Base-by-base conservation (phyloP, 2,113 vertebrate species). In the Donacobius atricapilla region DNA sequence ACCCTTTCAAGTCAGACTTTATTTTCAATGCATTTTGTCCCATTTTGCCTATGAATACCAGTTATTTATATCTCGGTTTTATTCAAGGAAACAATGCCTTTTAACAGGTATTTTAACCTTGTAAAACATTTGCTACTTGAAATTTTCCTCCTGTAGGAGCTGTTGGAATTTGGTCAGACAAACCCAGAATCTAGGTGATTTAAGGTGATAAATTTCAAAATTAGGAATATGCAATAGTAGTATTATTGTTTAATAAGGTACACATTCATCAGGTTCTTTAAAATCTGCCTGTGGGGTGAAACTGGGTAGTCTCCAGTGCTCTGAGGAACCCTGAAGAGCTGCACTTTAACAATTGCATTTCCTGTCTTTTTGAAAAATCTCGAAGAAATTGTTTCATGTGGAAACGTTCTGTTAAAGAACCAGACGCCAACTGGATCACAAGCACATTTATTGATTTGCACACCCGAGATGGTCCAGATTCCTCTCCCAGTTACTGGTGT, bases 321-420 rank as follows among this genome's bases (percentile, higher is more conserved):
- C 40, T 35, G 60, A 69, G 25, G 33, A 72, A 56, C 23, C 22
- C 64, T 50, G 25, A 81, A 87, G 58, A 72, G 22, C 1, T 85
- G 40, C 27, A 47, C 25, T 90, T 88, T 45, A 42, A 73, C 65
- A 91, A 39, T 15, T 69, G 33, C 35, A 44, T 83, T 91, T 31
- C 25, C 11, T 60, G 30, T n/a, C 40, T 92, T 92, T 77, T 60
- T 57, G 33, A 65, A 89, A 91, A 93, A 40, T 33, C 63, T 31
- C 15, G 22, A 48, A 51, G 57, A 93, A 83, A 64, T 54, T 56
- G 7, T 77, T 80, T 72, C 20, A 42, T 9, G 27, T 50, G 75
- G 72, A 87, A 93, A 56, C 16, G 3, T 27, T 47, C 54, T 51
- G 13, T 60, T 77, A 27, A 81, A 68, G 40, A 73, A 33, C 14